Percentiles rank a stretch among this genome's conserved stretches.
These are phyloP conservation scores for Coleophora deauratella DNA, from an alignment of 2,888 invertebrate genomes.

Conservation along the genomic window DNA sequence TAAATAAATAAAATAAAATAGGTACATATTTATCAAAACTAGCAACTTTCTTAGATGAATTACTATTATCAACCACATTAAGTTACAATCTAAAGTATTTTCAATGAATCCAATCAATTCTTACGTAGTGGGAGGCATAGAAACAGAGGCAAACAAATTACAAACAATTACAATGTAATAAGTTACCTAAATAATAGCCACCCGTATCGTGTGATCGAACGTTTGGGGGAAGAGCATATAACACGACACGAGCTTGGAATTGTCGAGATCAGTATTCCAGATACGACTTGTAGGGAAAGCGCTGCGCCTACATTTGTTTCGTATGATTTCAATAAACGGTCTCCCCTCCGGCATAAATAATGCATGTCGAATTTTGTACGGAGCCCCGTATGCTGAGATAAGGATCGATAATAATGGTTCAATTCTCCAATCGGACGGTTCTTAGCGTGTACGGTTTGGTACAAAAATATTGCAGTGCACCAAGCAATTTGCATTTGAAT, in stretches of 20 bases:
- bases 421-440: constrained; percentile 25
- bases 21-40: too few relatives aligned
- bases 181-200: constrained; percentile 12
- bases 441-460: background rate
- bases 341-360: constrained; percentile 63
- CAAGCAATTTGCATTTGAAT: background rate
- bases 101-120: background rate
- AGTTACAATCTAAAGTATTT: too few relatives aligned
- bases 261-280: constrained; percentile 29
- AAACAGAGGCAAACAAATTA: constrained; percentile 4
- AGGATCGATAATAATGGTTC: constrained; percentile 46
- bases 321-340: constrained; percentile 62
- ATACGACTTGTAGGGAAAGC: constrained; percentile 21
- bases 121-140: background rate
- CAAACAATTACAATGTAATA: constrained; percentile 13
- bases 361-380: constrained; percentile 59
- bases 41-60: too few relatives aligned
- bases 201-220: constrained; percentile 19
- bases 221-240: constrained; percentile 15
- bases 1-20: too few relatives aligned
- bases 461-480: background rate
- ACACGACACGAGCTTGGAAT: constrained; percentile 30
- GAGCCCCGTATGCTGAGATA: constrained; percentile 34
- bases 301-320: constrained; percentile 40
- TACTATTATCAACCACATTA: too few relatives aligned